Conservation (phyloP, 1,140 invertebrate genomes). For the Forficula auricularia region DNA sequence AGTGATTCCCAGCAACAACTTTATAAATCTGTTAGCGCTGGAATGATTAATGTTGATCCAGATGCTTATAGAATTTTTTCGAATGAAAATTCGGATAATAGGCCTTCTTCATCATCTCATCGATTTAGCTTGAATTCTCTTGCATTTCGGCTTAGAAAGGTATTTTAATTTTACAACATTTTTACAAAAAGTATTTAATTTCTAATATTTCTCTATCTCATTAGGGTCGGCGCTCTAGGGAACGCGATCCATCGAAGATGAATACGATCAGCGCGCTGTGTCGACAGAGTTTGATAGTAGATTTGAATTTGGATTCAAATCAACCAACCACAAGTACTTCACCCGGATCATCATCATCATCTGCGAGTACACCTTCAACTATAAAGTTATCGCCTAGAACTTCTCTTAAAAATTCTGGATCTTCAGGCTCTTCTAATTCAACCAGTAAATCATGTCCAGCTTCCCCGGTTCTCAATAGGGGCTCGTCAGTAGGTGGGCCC, state of each 20-base stretch:
- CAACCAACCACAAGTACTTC: constrained; percentile 7
- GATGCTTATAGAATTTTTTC: constrained; percentile 1
- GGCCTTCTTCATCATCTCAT: no score
- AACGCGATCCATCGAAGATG: constrained; percentile 24
- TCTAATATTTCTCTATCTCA: no score
- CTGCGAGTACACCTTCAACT: no score
- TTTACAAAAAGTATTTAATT: no score
- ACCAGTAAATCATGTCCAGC: constrained; percentile 18
- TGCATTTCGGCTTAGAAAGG: no score
- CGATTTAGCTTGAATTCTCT: no score
- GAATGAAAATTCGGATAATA: neutral
- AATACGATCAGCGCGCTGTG: constrained; percentile 42
- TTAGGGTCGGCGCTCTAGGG: constrained; percentile 20
- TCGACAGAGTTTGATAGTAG: constrained; percentile 44
- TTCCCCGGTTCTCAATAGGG: constrained; percentile 17
- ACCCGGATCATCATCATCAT: constrained; percentile 9
- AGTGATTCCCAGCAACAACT: no score
- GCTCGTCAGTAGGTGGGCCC: neutral
- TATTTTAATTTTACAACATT: no score
- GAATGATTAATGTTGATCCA: constrained; percentile 45
- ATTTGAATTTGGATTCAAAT: constrained; percentile 21
- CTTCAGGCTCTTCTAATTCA: constrained; percentile 8
- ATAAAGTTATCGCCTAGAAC: constrained; percentile 6
- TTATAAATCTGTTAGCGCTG: constrained; percentile 45
- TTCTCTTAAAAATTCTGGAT: constrained; percentile 11